phyloP scores from a whole-genome alignment of 2,113 vertebrate genomes.

The Lagopus leucura region DNA sequence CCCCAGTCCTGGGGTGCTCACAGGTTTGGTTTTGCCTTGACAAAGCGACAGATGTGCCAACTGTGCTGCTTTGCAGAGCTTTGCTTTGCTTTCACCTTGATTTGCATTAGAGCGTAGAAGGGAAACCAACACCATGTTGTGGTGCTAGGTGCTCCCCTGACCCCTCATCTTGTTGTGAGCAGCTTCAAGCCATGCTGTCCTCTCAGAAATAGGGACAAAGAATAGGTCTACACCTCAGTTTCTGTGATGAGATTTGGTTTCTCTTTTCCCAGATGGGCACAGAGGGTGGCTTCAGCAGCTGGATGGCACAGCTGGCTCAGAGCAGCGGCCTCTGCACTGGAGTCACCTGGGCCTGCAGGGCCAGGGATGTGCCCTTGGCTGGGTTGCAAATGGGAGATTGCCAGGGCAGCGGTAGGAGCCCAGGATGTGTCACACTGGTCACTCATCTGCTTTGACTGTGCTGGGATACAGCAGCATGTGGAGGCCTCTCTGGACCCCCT shows the following conservation, averaged over 20 bases:
- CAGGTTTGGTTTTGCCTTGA: background rate
- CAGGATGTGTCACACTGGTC: background rate
- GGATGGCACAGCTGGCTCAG: background rate
- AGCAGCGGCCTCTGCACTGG: background rate
- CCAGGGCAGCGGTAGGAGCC: background rate
- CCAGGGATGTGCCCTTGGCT: background rate
- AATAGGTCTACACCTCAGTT: background rate
- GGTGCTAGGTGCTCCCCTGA: background rate
- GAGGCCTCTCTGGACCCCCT: background rate
- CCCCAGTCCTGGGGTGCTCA: accelerated
- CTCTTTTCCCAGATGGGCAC: background rate
- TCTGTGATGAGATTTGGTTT: background rate
- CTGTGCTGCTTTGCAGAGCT: background rate
- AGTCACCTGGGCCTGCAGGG: background rate
- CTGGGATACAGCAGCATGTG: background rate
- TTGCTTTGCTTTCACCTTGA: no score
- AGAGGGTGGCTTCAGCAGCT: background rate
- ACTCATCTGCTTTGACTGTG: background rate
- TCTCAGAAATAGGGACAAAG: background rate
- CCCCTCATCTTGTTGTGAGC: background rate
- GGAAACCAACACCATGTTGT: accelerated
- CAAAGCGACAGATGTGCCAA: accelerated
- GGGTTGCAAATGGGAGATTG: background rate
- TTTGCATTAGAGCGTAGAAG: background rate
- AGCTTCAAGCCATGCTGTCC: background rate